Conservation (phyloP, 2,888 invertebrate species). For the Lycaena phlaeas region DNA sequence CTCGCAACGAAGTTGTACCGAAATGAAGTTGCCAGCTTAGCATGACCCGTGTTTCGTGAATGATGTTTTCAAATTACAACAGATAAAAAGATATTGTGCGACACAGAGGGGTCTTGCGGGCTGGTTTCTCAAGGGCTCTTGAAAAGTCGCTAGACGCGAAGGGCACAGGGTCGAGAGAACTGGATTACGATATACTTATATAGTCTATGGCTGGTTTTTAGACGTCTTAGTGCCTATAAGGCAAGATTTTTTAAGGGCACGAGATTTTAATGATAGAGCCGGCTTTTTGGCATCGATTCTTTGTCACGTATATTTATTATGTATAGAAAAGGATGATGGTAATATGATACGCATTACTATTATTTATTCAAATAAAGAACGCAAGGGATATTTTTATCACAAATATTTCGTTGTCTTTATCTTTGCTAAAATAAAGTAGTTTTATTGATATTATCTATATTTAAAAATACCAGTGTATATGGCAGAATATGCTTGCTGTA, state of each 20-base stretch:
- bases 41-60: constrained; percentile 11
- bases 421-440: no score
- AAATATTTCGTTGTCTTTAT: no score
- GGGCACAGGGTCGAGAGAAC: constrained; percentile 57
- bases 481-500: no score
- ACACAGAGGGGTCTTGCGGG: constrained; percentile 24
- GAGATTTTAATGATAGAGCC: background rate
- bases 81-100: constrained; percentile 14
- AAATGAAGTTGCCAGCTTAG: constrained; percentile 9
- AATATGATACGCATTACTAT: no score
- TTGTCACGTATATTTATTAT: no score
- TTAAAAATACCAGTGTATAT: no score
- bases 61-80: constrained; percentile 5
- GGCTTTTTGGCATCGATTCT: background rate
- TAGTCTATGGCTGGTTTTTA: constrained; percentile 11
- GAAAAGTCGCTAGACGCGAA: constrained; percentile 54
- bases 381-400: no score
- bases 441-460: no score
- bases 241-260: background rate
- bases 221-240: background rate
- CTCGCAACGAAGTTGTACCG: background rate
- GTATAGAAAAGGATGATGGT: no score
- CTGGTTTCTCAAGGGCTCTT: constrained; percentile 47
- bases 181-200: constrained; percentile 36
- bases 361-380: no score